Base-by-base conservation (phyloP, 2,797 vertebrate genomes). In the Cynopterus sphinx region DNA sequence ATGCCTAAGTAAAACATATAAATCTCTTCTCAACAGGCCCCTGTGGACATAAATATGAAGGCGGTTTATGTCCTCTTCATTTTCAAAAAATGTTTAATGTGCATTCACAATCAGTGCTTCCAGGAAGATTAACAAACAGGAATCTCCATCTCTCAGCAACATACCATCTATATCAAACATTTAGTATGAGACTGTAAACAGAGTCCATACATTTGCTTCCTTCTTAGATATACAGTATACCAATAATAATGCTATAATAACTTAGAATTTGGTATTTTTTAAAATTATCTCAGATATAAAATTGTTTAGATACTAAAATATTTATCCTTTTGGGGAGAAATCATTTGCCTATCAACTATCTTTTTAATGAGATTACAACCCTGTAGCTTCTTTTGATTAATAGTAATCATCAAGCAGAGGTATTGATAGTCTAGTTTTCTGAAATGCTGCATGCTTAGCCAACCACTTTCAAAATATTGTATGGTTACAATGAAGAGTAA, bases 31-130 rank as follows among this genome's bases (percentile, higher is more conserved):
- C 28, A 28, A 95, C 92, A 65, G 43, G 22, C 0, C 0, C 13
- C 63, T 57, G 43, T 2, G 19, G 19, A n/a, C 46, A 26, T 59
- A 86, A 82, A 55, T 57, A 41, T 65, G 46, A 95, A 33, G 26
- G 16, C 13, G 0, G 3, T 67, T 82, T 75, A 28, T 87, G 16
- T 85, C 31, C 28, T 91, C 19, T 81, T 84, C 7, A 3, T 93
- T 55, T 87, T 95, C 49, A 83, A 41, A 96, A 96, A 73, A 57
- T n/a, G 41, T 87, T 94, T 31, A 17, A 4, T 33, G 11, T 17
- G 19, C 7, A 33, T n/a, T 51, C 41, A n/a, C 22, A 73, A 36
- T 17, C 70, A 53, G 39, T 67, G 13, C 28, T 49, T 70, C n/a
- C 11, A 39, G 68, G 28, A 49, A 86, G 43, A 19, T 46, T 59